phyloP scores from a whole-genome alignment of 2,888 invertebrate genomes.

The Patella depressa region DNA sequence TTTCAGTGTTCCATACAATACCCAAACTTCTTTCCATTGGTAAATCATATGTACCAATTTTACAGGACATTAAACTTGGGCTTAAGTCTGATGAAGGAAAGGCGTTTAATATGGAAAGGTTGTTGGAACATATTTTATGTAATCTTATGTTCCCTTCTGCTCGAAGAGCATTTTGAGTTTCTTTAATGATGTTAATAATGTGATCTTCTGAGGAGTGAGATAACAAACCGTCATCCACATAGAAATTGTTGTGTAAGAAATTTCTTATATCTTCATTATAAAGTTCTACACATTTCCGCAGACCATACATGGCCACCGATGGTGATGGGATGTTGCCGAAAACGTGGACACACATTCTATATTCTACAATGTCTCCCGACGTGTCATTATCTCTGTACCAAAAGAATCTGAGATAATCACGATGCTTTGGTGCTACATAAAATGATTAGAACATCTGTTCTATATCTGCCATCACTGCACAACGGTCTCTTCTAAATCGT shows the following conservation, averaged over 20 bases:
- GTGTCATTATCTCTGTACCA: slow-evolving; percentile 41
- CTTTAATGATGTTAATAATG: slow-evolving; percentile 32
- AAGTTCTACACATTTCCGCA: slow-evolving; percentile 24
- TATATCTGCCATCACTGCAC: too few species aligned
- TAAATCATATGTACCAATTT: slow-evolving; percentile 17
- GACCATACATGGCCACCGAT: slow-evolving; percentile 37
- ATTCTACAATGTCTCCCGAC: slow-evolving; percentile 31
- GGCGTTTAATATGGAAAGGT: slow-evolving; percentile 20
- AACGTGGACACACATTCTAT: slow-evolving; percentile 42
- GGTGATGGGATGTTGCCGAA: slow-evolving; percentile 43
- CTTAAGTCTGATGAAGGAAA: slow-evolving; percentile 27
- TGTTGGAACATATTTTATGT: slow-evolving; percentile 42
- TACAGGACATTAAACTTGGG: slow-evolving; percentile 19
- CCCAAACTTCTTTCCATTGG: slow-evolving; percentile 24
- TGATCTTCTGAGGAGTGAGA: slow-evolving; percentile 23
- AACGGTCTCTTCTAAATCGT: too few species aligned
- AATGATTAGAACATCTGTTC: slow-evolving; percentile 26
- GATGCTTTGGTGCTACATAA: slow-evolving; percentile 30
- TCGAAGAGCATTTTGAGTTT: slow-evolving; percentile 31
- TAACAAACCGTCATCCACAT: slow-evolving; percentile 41
- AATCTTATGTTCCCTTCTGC: too few species aligned
- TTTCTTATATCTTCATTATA: slow-evolving; percentile 28
- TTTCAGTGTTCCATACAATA: slow-evolving; percentile 19
- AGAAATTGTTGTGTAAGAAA: slow-evolving; percentile 37
- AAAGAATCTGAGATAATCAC: slow-evolving; percentile 36